A percentile compares a stretch with the other conserved stretches of the same genome.
Evolutionary conservation across 2,113 vertebrate species (phyloP).

Genomic region (Spilogale gracilis): DNA sequence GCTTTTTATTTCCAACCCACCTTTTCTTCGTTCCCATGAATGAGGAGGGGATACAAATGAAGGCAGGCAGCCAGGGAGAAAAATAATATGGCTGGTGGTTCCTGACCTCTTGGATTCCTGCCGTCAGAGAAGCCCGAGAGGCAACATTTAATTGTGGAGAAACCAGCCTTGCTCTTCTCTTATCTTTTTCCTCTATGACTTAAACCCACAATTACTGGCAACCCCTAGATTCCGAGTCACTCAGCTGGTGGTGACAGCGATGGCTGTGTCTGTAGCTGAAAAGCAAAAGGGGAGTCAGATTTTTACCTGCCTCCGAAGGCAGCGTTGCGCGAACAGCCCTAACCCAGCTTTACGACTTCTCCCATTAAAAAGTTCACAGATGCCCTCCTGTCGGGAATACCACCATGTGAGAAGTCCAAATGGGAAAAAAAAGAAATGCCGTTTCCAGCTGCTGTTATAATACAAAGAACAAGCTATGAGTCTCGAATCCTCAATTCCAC

Average conservation of each 20-base stretch:
- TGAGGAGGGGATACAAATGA: constrained; percentile 68
- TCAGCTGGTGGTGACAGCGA: constrained; percentile 67
- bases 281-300: constrained; percentile 64
- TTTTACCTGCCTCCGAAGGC: constrained; percentile 66
- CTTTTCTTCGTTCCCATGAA: constrained; percentile 76
- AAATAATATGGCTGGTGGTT: constrained; percentile 75
- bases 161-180: constrained; percentile 80
- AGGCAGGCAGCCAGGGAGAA: constrained; percentile 62
- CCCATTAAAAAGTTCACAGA: constrained; percentile 78
- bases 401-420: constrained; percentile 54
- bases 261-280: constrained; percentile 68
- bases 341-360: constrained; percentile 49
- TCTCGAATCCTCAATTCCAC: constrained; percentile 59
- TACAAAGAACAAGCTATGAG: constrained; percentile 63
- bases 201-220: constrained; percentile 82
- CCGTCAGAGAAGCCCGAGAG: constrained; percentile 74
- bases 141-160: constrained; percentile 82
- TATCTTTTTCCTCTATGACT: constrained; percentile 81
- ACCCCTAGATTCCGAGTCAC: constrained; percentile 75
- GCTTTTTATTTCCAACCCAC: constrained; percentile 74
- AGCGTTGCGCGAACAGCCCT: constrained; percentile 32
- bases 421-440: not conserved
- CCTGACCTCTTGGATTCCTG: constrained; percentile 77
- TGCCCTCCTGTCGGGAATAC: constrained; percentile 51
- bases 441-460: constrained; percentile 68